phyloP scores from a whole-genome alignment of 2,113 vertebrate genomes.

The Epinephelus moara region DNA sequence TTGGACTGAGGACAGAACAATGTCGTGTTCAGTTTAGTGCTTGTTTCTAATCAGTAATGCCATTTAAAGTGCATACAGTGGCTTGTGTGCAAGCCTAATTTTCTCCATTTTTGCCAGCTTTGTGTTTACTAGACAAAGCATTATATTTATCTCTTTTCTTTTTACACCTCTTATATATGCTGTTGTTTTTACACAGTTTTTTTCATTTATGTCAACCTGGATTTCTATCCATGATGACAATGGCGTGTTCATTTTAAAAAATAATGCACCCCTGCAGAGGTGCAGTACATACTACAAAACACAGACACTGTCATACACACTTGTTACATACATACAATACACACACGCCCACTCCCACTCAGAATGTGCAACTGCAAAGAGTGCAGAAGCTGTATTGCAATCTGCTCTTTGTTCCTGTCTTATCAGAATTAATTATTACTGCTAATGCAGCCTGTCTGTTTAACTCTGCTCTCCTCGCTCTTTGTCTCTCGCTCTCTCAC shows the following conservation, averaged over 20 bases:
- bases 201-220: background rate
- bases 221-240: background rate
- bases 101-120: background rate
- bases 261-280: background rate
- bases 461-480: constrained; percentile 9
- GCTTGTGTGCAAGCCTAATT: constrained; percentile 7
- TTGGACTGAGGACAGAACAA: constrained; percentile 26
- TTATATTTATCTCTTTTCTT: background rate
- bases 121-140: constrained; percentile 14
- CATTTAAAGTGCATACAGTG: constrained; percentile 17
- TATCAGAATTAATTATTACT: constrained; percentile 52
- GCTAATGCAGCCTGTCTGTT: constrained; percentile 39
- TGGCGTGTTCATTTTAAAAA: background rate
- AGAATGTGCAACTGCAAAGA: constrained; percentile 1
- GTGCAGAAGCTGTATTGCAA: constrained; percentile 17
- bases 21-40: constrained; percentile 14
- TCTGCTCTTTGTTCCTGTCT: constrained; percentile 31
- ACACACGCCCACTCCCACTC: background rate
- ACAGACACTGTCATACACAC: background rate
- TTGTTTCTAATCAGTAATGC: constrained; percentile 36
- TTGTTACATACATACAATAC: background rate
- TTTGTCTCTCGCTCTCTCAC: background rate
- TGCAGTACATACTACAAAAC: background rate
- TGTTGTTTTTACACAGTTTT: background rate
- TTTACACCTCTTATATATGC: background rate